Conservation (phyloP, 2,888 invertebrate species). For the Plusia festucae region DNA sequence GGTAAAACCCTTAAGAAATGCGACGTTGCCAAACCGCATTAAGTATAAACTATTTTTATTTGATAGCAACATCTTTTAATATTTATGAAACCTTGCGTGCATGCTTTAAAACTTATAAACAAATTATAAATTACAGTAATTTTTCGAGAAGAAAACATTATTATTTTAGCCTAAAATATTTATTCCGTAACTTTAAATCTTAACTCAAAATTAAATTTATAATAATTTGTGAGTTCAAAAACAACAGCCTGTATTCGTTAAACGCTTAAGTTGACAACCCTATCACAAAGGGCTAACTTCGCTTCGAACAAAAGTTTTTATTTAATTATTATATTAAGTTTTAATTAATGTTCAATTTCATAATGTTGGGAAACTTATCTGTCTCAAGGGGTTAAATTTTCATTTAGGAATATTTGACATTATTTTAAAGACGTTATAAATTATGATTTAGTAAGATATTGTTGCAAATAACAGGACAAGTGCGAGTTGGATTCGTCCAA, state of each 20-base stretch:
- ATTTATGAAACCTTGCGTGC: too few relatives aligned
- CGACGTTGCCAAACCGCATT: too few relatives aligned
- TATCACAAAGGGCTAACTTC: conserved; percentile 33
- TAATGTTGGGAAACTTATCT: conserved; percentile 6
- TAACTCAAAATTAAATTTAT: not conserved
- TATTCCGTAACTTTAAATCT: not conserved
- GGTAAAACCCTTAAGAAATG: too few relatives aligned
- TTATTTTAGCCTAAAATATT: not conserved
- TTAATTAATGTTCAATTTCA: conserved; percentile 43
- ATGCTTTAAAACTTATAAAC: too few relatives aligned
- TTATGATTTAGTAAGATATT: not conserved
- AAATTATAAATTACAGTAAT: too few relatives aligned
- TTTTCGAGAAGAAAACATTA: not conserved
- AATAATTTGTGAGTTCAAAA: not conserved
- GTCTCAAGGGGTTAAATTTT: not conserved
- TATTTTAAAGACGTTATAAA: not conserved
- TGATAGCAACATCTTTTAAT: too few relatives aligned
- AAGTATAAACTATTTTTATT: too few relatives aligned
- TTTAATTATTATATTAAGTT: conserved; percentile 49
- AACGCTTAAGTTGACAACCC: conserved; percentile 26
- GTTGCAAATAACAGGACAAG: not conserved
- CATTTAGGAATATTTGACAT: not conserved
- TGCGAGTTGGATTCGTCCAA: too few relatives aligned
- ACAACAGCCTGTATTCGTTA: conserved; percentile 26
- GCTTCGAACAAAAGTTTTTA: conserved; percentile 46